Evolutionary conservation across 1,140 invertebrate species (phyloP).

Genomic region (Aphelenchoides fujianensis): DNA sequence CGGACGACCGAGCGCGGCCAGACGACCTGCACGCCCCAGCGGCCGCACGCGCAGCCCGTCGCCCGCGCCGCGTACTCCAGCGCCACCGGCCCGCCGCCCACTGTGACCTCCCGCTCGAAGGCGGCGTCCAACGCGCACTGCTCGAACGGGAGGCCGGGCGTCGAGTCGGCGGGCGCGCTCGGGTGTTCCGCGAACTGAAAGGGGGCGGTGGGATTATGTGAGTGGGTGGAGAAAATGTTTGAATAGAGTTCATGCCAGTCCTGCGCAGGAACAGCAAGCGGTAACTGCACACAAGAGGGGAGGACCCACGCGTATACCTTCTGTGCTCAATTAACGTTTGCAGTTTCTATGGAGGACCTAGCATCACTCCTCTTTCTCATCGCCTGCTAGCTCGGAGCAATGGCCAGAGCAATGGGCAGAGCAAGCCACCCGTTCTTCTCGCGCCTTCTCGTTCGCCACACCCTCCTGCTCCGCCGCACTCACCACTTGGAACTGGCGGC

Average conservation of each 20-base stretch:
- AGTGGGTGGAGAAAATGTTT: too few species aligned
- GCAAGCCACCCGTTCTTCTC: too few species aligned
- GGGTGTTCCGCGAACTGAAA: constrained; percentile 13
- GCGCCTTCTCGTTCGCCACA: not conserved
- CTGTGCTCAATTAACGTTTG: too few species aligned
- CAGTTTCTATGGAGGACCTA: too few species aligned
- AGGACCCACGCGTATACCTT: too few species aligned
- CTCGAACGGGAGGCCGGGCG: constrained; percentile 11
- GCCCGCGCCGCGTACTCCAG: not conserved
- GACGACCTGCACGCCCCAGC: constrained; percentile 3
- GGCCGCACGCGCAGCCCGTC: not conserved
- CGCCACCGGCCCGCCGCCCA: not conserved
- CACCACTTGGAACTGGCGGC: not conserved
- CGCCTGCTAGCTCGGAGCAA: too few species aligned
- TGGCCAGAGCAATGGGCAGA: too few species aligned
- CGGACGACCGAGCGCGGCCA: constrained; percentile 12
- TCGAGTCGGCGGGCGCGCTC: not conserved
- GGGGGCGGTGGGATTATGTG: too few species aligned
- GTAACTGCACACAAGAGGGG: too few species aligned
- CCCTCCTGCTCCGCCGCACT: not conserved
- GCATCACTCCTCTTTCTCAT: too few species aligned
- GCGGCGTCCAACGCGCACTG: constrained; percentile 2
- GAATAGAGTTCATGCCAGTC: too few species aligned
- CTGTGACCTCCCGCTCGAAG: not conserved
- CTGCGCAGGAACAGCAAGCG: too few species aligned